Evolutionary conservation across 1,140 invertebrate species (phyloP), one percentile per base, ranked within the genome.

Genomic region (Agrilus planipennis): DNA sequence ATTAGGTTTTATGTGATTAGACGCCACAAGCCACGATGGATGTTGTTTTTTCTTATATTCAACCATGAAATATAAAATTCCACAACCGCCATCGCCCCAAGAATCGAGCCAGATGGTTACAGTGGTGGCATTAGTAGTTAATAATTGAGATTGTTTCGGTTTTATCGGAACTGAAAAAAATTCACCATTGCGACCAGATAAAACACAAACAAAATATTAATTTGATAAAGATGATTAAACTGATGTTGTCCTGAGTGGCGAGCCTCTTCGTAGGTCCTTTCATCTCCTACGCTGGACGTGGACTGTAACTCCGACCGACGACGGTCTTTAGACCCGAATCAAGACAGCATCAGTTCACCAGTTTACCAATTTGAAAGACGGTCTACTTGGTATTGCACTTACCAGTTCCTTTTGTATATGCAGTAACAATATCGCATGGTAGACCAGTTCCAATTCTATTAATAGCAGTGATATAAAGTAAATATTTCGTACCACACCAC

Each of bases 51-150:
- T 67, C 56, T 70, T 71, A 58, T 89, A 92, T 53, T 89, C 84
- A 4, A 93, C 76, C 34, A 85, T 79, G 57, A 86, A 93, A 58
- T 85, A 86, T 2, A 81, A 70, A 44, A 94, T 89, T 0, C 85
- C 84, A 56, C 90, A 94, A 1, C 85, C 87, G 2, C 84, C 85
- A 52, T 89, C 85, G 19, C 80, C 79, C 89, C 89, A 94, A 0
- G 79, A 78, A 50, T 84, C 83, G 22, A 93, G 61, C 73, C 87
- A 87, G 20, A 91, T 73, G 0, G 83, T 87, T n/a, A 89, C 84
- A 38, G 82, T 85, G 0, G 89, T 89, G 0, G 85, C 79, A 60
- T 94, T 94, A 36, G 85, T 76, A 0, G 83, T 86, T 34, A 91
- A 75, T 67, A 88, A 79, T 59, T 86, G 82, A 0, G 81, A 80